Conservation (phyloP, 2,113 vertebrate species). For the Leptodactylus fuscus region DNA sequence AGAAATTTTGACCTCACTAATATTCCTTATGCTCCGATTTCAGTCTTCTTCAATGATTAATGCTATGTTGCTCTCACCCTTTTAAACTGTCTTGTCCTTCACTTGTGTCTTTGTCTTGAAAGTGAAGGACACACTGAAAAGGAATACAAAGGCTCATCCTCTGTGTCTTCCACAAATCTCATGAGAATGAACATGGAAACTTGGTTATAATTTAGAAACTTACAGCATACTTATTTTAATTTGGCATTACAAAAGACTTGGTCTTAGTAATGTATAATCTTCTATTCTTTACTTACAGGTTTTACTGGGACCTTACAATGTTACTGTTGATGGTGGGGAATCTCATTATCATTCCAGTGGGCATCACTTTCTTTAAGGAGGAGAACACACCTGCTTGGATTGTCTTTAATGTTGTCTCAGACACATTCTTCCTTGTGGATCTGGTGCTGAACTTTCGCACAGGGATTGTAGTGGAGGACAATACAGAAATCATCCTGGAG, state of each 20-base stretch:
- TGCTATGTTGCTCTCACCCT: conserved; percentile 17
- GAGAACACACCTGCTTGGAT: conserved; percentile 98
- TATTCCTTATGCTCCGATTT: conserved; percentile 1
- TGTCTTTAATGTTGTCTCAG: conserved; percentile 97
- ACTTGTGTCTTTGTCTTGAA: conserved; percentile 19
- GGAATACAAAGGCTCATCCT: background rate
- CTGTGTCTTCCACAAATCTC: background rate
- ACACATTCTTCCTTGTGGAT: conserved; percentile 99
- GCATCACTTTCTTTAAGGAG: conserved; percentile 99
- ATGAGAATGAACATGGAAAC: background rate
- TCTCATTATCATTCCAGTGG: conserved; percentile 98
- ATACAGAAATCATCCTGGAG: conserved; percentile 97
- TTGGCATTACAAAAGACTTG: background rate
- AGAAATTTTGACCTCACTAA: background rate
- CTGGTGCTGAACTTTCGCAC: conserved; percentile 98
- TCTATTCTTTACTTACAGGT: conserved; percentile 77
- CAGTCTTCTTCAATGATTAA: background rate
- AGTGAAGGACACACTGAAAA: conserved; percentile 7
- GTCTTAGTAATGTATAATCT: background rate
- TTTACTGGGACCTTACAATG: conserved; percentile 99
- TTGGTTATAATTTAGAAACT: background rate
- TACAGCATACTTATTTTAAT: background rate
- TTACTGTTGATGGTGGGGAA: conserved; percentile 98
- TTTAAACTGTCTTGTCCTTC: background rate
- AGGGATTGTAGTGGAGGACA: conserved; percentile 97